phyloP scores from a whole-genome alignment of 92 coral and sea anemone genomes.

The Porites divaricata region DNA sequence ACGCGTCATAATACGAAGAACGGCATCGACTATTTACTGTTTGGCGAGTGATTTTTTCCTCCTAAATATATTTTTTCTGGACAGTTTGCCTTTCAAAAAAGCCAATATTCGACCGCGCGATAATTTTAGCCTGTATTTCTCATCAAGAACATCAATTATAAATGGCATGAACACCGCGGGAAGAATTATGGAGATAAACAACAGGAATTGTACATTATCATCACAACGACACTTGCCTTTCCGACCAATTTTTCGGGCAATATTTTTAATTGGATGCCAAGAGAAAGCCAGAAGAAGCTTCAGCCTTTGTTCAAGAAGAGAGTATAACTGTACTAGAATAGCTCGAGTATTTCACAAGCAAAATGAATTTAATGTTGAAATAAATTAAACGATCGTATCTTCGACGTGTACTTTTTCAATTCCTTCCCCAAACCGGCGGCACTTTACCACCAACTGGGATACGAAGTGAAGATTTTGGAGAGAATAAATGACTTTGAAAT shows the following conservation, averaged over 20 bases:
- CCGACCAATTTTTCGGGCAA: conserved; percentile 8
- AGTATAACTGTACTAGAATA: background rate
- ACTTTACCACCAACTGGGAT: conserved; percentile 41
- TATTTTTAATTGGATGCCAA: conserved; percentile 2
- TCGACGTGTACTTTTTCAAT: background rate
- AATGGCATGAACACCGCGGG: conserved; percentile 37
- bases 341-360: background rate
- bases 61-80: background rate
- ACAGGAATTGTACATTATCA: conserved; percentile 30
- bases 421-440: conserved; percentile 24
- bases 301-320: background rate
- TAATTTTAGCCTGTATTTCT: conserved; percentile 49
- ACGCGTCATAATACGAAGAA: conserved; percentile 31
- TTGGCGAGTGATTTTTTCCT: background rate
- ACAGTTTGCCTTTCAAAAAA: background rate
- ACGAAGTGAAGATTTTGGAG: conserved; percentile 6
- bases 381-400: conserved; percentile 28
- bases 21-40: background rate
- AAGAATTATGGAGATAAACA: conserved; percentile 39
- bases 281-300: background rate
- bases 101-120: conserved; percentile 31
- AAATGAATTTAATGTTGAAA: conserved; percentile 22
- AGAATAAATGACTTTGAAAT: conserved; percentile 32
- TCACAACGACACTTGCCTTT: conserved; percentile 11
- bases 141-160: conserved; percentile 46